Evolutionary conservation across 1,140 invertebrate genomes (phyloP), one percentile per base, ranked within the genome.

Genomic region (Heliothis virescens): DNA sequence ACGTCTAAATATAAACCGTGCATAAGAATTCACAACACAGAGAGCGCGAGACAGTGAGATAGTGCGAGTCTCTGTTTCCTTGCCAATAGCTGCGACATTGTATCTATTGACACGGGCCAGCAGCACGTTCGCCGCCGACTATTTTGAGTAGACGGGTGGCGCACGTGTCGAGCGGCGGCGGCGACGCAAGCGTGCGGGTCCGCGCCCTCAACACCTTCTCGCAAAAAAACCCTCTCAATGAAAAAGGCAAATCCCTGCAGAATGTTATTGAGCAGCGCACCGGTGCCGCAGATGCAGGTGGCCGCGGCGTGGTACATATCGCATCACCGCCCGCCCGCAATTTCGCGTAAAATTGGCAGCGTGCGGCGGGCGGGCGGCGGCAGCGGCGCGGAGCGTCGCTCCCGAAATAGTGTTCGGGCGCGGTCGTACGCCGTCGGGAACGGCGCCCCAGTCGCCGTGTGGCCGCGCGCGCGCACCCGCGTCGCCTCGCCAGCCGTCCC

Each of bases 271-370:
- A 75, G 80, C 80, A 82, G 81, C 80, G 73, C 83, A 84, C 73
- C 69, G 80, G 74, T 80, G 83, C 59, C 81, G 80, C 77, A 75
- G 84, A 79, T 89, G 89, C 90, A 89, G 86, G 88, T 88, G 88
- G 85, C 87, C 85, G 85, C 81, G 74, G 72, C 78, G 84, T 88
- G 86, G 89, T 89, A 93, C 91, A 93, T 94, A 93, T 94, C 93
- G 93, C 93, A 92, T 94, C 93, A 93, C 92, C 93, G 93, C 92
- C 93, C 92, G 93, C 93, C 93, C 93, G 93, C 91, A 93, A 94
- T 94, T 94, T 93, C 91, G 92, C 93, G 93, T 94, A 93, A 94
- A 94, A 94, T 94, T 94, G 93, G 93, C 93, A 93, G 92, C 92
- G 83, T 89, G 87, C 84, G 87, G 88, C 88, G 90, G 91, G 92